Base-by-base conservation (phyloP, 1,140 invertebrate genomes). In the Drosophila nigrodunni region DNA sequence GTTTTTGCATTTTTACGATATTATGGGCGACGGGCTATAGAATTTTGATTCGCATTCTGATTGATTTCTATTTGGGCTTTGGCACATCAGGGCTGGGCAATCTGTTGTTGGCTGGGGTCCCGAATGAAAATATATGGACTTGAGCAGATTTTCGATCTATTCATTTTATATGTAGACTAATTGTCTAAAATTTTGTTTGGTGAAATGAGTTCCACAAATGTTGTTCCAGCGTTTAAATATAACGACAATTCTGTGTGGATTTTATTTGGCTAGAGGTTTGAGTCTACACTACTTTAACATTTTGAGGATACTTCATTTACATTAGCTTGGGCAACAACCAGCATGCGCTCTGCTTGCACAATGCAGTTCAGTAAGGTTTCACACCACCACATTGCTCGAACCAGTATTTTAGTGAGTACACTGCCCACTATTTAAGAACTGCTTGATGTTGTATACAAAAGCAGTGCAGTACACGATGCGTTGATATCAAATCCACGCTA, bases 61-160 rank as follows among this genome's bases (percentile, higher is more conserved):
- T 68, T 60, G 77, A 77, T 62, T 50, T 77, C 77, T 79, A 73
- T 79, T 79, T 79, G 65, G 39, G 57, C 64, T 69, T 30, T 30
- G 25, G 43, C 3, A 37, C 39, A 49, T 43, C 59, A 47, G 54
- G 43, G 11, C 25, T 7, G 11, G 25, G 25, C 25, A 30, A 11
- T 37, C n/a, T 54, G n/a, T 30, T 39, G 9, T 18, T 10, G 4
- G 25, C 25, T 30, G 25, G 25, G n/a, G 0, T 11, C 18, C 7
- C 2, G 1, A 41, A 13, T 7, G 11, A 7, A 21, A 7, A 11
- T 60, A n/a, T 52, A 21, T 61, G 18, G 18, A 44, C 61, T 37
- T 15, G 34, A 59, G 37, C 34, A 21, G 7, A 39, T 25, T 50
- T 52, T 21, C 7, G n/a, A 7, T 7, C 13, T 7, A 46, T 1